A percentile compares a stretch with the other conserved stretches of the same genome.
Conservation (phyloP, 2,113 vertebrate genomes). For the Malurus elegans region DNA sequence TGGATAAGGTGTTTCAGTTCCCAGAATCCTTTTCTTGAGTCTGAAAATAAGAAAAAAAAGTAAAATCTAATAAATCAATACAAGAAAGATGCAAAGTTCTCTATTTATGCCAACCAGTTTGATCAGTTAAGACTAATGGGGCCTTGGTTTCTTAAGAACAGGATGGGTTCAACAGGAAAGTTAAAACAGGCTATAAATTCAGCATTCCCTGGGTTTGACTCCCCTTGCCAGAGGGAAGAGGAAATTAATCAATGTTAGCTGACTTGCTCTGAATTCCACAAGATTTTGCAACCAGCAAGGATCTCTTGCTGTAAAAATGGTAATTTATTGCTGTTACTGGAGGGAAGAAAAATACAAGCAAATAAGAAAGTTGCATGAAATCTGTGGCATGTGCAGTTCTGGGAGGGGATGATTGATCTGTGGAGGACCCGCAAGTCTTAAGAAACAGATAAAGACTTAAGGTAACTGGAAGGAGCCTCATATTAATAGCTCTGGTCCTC, state of each 20-base stretch:
- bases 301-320: background rate
- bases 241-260: background rate
- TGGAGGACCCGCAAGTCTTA: background rate
- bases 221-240: background rate
- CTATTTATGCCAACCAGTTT: background rate
- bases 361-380: background rate
- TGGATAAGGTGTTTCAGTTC: background rate
- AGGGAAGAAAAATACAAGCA: background rate
- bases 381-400: background rate
- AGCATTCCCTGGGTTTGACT: background rate
- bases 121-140: background rate
- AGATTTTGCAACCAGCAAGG: background rate
- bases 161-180: background rate
- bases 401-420: background rate
- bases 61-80: background rate
- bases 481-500: background rate
- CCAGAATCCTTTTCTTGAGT: background rate
- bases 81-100: background rate
- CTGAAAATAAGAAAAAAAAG: background rate
- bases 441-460: background rate
- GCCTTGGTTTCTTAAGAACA: background rate
- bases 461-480: background rate
- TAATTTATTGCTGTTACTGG: background rate
- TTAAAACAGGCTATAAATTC: background rate
- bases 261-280: background rate